phyloP scores from a whole-genome alignment of 2,113 vertebrate genomes.

The Mustela nigripes region DNA sequence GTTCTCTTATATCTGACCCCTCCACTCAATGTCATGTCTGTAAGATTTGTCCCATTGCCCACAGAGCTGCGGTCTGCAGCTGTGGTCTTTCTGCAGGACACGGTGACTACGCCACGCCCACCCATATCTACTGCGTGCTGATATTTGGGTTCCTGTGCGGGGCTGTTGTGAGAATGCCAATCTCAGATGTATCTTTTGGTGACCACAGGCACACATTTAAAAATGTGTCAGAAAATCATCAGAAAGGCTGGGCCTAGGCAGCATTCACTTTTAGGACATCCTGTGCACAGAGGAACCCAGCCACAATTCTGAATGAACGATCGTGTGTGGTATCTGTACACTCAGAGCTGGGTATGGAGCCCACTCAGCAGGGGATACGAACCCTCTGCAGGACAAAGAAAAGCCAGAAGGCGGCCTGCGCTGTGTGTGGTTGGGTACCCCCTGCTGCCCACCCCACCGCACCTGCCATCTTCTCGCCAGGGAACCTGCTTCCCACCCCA shows the following conservation, averaged over 20 bases:
- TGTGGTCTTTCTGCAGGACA: neutral
- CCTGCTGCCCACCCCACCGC: too few species aligned
- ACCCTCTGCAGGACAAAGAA: neutral
- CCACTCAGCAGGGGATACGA: neutral
- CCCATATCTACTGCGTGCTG: neutral
- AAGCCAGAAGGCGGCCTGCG: neutral
- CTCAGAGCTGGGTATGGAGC: neutral
- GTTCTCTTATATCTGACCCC: neutral
- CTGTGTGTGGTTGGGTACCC: too few species aligned
- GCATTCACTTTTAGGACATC: neutral
- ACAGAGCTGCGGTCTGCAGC: neutral
- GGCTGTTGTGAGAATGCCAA: neutral
- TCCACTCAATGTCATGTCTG: neutral
- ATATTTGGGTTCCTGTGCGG: neutral
- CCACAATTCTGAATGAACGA: neutral
- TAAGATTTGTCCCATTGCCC: neutral
- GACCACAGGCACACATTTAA: neutral
- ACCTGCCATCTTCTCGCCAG: too few species aligned
- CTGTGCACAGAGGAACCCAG: neutral
- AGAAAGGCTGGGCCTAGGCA: neutral
- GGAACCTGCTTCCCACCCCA: too few species aligned
- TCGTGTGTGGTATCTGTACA: neutral
- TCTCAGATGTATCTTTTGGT: neutral
- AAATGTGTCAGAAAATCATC: neutral
- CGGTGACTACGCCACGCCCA: neutral